A percentile compares a stretch with the other conserved stretches of the same genome.
Evolutionary conservation across 2,888 invertebrate species (phyloP).

Genomic region (Meloe dianella): DNA sequence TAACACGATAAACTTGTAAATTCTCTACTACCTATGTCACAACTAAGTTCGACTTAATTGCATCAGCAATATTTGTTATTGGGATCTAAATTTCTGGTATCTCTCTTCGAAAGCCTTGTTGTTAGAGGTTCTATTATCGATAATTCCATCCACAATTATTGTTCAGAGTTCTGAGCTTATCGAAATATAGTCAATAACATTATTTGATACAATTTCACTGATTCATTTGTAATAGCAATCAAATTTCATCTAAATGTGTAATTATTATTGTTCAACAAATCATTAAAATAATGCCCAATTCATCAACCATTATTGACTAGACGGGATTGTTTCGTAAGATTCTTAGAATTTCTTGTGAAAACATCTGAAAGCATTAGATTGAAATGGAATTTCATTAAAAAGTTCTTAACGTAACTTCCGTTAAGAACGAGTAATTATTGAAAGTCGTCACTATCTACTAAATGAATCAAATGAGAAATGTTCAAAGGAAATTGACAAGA

Average conservation of each 20-base stretch:
- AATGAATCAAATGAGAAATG: neutral
- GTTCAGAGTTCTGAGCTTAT: slow-evolving; percentile 31
- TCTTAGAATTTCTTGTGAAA: neutral
- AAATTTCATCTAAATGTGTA: too few species aligned
- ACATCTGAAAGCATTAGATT: neutral
- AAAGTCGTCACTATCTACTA: neutral
- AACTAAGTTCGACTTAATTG: slow-evolving; percentile 17
- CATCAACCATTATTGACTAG: neutral
- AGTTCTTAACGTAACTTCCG: neutral
- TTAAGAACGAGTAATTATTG: neutral
- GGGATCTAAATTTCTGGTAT: neutral
- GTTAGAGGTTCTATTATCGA: slow-evolving; percentile 20
- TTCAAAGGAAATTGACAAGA: neutral
- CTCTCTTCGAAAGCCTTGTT: slow-evolving; percentile 10
- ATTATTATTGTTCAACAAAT: neutral
- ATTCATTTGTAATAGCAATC: neutral
- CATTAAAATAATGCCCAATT: neutral
- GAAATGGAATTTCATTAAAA: slow-evolving; percentile 7
- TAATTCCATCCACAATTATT: slow-evolving; percentile 30
- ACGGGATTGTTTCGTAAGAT: neutral
- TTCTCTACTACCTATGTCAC: neutral
- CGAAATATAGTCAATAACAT: slow-evolving; percentile 22
- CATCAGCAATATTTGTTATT: slow-evolving; percentile 23
- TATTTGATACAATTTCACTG: slow-evolving; percentile 23
- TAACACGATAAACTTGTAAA: slow-evolving; percentile 7